Evolutionary conservation across 64 coral and sea anemone species (phyloP).

Genomic region (Actinia equina): DNA sequence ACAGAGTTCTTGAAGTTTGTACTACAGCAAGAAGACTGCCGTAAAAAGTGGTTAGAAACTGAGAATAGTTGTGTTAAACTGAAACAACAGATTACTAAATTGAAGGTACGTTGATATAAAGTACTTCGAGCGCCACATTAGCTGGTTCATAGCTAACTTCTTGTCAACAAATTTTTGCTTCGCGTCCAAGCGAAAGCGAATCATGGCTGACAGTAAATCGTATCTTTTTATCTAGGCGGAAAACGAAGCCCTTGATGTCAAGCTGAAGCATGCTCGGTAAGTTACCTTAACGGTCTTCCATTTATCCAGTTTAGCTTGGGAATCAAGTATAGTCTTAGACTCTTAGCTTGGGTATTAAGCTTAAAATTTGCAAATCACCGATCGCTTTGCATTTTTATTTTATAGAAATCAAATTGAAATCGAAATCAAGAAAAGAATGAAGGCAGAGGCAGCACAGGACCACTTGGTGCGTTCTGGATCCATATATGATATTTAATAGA

Average conservation of each 20-base stretch:
- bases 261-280: conserved; percentile 90
- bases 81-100: conserved; percentile 76
- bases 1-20: conserved; percentile 90
- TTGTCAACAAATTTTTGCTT: background rate
- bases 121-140: background rate
- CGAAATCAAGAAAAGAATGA: conserved; percentile 87
- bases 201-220: background rate
- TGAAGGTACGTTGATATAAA: conserved; percentile 36
- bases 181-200: background rate
- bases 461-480: conserved; percentile 55
- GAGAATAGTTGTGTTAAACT: conserved; percentile 58
- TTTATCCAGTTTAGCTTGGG: background rate
- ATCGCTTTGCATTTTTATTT: background rate
- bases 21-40: conserved; percentile 85
- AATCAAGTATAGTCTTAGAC: background rate
- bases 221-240: conserved; percentile 63
- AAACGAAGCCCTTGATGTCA: conserved; percentile 86
- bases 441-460: conserved; percentile 83
- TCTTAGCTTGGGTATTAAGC: background rate
- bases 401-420: conserved; percentile 83
- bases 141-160: background rate
- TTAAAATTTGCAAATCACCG: no score
- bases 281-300: background rate
- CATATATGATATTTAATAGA: background rate
- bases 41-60: conserved; percentile 81